phyloP scores from a whole-genome alignment of 2,113 vertebrate genomes.

The Muntiacus muntjak region DNA sequence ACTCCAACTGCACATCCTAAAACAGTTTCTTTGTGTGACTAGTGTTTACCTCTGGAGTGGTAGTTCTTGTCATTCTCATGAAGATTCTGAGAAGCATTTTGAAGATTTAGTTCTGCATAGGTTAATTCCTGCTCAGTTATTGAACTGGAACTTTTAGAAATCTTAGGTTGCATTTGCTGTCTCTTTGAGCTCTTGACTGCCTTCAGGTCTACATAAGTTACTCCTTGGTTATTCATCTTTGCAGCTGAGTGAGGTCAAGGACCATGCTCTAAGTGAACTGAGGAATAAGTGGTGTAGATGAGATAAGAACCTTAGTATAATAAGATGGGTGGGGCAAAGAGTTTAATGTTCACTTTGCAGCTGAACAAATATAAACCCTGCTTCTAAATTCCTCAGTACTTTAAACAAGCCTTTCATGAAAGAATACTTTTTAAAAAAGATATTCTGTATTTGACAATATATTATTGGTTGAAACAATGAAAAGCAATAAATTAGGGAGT shows the following conservation, averaged over 20 bases:
- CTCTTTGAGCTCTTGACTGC: neutral
- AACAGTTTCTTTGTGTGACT: neutral
- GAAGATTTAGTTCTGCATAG: neutral
- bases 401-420: neutral
- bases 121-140: neutral
- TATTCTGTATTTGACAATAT: neutral
- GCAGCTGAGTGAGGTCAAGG: neutral
- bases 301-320: too few relatives aligned
- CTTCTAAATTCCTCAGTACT: neutral
- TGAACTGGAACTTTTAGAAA: neutral
- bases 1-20: neutral
- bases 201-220: neutral
- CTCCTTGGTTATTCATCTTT: neutral
- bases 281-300: neutral
- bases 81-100: neutral
- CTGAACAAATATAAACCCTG: neutral
- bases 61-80: neutral
- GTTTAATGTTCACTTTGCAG: neutral
- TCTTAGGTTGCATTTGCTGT: neutral
- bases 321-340: neutral
- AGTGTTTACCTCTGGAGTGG: neutral
- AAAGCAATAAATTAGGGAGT: neutral
- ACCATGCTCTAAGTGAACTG: neutral
- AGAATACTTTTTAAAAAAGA: neutral
- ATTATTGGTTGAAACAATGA: neutral